Evolutionary conservation across 2,888 invertebrate species (phyloP), one percentile per base, ranked within the genome.

Genomic region (Poecilobothrus nobilitatus): DNA sequence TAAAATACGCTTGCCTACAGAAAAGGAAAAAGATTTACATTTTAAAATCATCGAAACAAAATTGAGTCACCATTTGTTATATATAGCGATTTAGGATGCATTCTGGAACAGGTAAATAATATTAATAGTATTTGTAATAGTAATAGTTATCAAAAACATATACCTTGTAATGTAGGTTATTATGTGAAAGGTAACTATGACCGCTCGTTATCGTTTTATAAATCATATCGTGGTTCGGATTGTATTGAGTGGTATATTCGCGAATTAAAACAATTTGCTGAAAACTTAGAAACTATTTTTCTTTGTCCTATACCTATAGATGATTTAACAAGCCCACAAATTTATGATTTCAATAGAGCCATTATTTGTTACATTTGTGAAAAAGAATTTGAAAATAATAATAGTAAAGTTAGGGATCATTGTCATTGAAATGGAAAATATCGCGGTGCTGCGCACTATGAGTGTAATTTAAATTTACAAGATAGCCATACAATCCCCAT

Each of bases 381-480:
- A n/a, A n/a, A n/a, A n/a, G n/a, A n/a, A n/a, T n/a, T n/a, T n/a
- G n/a, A n/a, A n/a, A n/a, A n/a, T n/a, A n/a, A n/a, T n/a, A n/a
- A n/a, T n/a, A n/a, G n/a, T n/a, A n/a, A n/a, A n/a, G n/a, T n/a
- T n/a, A n/a, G n/a, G n/a, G n/a, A n/a, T n/a, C n/a, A n/a, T n/a
- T n/a, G n/a, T n/a, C n/a, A n/a, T n/a, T n/a, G n/a, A n/a, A n/a
- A n/a, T n/a, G n/a, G n/a, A n/a, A n/a, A n/a, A n/a, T n/a, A n/a
- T n/a, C n/a, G n/a, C n/a, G n/a, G n/a, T n/a, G n/a, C n/a, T n/a
- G n/a, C n/a, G 7, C 2, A 66, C 9, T 20, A 64, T 2, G 44
- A 9, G 1, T 75, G 72, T 66, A 75, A 75, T 67, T 34, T 75
- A 18, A 70, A 71, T 62, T 71, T 66, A 63, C 70, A 70, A 53